Percentiles rank a stretch among this genome's conserved stretches.
These are phyloP conservation scores for Tamias sibiricus DNA, from an alignment of 2,113 vertebrate genomes.

Conservation along the genomic window DNA sequence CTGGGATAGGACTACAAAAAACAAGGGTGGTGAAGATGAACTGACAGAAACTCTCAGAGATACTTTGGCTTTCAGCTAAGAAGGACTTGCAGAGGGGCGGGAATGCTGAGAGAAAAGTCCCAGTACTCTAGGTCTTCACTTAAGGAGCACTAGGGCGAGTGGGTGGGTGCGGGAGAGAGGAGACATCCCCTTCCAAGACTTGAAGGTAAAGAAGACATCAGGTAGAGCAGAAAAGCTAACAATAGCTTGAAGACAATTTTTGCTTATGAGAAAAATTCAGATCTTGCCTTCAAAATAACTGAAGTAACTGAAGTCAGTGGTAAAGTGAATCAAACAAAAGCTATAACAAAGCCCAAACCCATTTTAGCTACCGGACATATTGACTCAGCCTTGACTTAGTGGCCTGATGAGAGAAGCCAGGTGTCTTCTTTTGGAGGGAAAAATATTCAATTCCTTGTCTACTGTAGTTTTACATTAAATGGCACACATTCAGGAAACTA, in stretches of 20 bases:
- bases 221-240: neutral
- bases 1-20: neutral
- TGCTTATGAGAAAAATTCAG: neutral
- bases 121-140: neutral
- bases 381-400: neutral
- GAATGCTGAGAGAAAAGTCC: neutral
- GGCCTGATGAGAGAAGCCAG: neutral
- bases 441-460: conserved; percentile 41
- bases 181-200: neutral
- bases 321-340: conserved; percentile 12
- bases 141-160: neutral
- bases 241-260: neutral
- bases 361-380: neutral
- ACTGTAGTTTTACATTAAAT: conserved; percentile 24
- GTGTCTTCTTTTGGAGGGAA: neutral
- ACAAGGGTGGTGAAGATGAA: neutral
- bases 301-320: neutral
- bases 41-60: neutral
- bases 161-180: neutral
- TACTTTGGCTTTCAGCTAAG: neutral
- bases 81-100: neutral
- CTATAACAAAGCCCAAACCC: neutral
- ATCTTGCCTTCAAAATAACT: neutral
- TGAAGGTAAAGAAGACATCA: neutral
- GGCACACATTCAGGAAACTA: neutral